Conservation (phyloP, 2,797 vertebrate species). For the Pangasius mekongensis region DNA sequence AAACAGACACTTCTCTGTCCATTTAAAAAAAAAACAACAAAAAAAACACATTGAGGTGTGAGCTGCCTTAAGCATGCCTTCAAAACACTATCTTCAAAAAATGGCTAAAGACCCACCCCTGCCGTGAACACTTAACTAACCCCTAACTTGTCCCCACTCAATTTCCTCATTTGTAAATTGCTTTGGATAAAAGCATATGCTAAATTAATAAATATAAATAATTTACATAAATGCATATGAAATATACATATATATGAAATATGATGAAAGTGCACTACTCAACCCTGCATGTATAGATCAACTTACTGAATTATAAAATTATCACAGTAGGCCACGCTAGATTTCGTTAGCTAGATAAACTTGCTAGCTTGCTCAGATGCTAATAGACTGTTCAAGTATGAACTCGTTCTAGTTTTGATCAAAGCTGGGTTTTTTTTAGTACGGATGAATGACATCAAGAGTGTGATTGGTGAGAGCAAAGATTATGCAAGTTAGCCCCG, state of each 20-base stretch:
- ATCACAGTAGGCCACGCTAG: background rate
- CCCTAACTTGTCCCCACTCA: too few relatives aligned
- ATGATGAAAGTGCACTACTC: background rate
- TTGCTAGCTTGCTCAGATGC: background rate
- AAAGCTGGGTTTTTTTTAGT: background rate
- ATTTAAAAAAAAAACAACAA: too few relatives aligned
- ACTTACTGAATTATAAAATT: background rate
- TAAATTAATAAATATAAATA: too few relatives aligned
- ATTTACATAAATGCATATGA: background rate
- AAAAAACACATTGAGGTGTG: background rate
- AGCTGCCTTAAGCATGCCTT: background rate
- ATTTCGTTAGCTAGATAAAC: background rate
- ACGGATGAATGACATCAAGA: background rate
- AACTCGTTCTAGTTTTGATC: background rate
- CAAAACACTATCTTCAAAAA: too few relatives aligned
- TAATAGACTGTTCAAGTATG: background rate
- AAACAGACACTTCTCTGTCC: too few relatives aligned
- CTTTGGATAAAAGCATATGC: too few relatives aligned
- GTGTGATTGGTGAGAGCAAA: background rate
- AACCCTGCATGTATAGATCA: background rate
- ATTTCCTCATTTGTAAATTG: too few relatives aligned
- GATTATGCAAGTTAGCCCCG: background rate
- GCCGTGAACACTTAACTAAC: too few relatives aligned
- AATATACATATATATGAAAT: too few relatives aligned
- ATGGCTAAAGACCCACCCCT: too few relatives aligned